These are phyloP conservation scores for Ranitomeya imitator DNA, from an alignment of 2,113 vertebrate species.

Conservation along the genomic window DNA sequence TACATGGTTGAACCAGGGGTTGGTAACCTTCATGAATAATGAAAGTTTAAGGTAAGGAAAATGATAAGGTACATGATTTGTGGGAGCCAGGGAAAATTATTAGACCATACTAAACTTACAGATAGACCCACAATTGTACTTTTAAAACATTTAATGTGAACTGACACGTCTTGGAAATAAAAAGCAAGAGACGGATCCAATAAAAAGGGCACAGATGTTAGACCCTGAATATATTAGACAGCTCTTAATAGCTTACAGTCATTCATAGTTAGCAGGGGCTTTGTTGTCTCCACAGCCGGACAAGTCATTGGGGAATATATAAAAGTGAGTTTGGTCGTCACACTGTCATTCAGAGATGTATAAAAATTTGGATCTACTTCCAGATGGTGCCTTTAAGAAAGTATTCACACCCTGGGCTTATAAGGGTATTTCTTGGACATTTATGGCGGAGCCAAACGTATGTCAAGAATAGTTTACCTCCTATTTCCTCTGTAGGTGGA, in stretches of 20 bases:
- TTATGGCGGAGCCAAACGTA: too few species aligned
- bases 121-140: slow-evolving; percentile 17
- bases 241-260: slow-evolving; percentile 37
- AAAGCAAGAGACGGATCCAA: slow-evolving; percentile 24
- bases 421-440: too few species aligned
- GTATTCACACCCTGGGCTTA: not conserved
- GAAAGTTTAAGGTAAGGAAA: slow-evolving; percentile 35
- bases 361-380: not conserved
- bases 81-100: slow-evolving; percentile 42
- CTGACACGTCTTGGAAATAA: slow-evolving; percentile 22
- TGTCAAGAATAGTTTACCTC: too few species aligned
- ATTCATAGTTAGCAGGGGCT: slow-evolving; percentile 13
- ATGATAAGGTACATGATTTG: slow-evolving; percentile 30
- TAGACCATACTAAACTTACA: slow-evolving; percentile 27
- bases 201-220: slow-evolving; percentile 39
- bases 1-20: slow-evolving; percentile 9
- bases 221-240: slow-evolving; percentile 28
- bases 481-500: too few species aligned
- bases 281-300: not conserved
- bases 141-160: slow-evolving; percentile 43
- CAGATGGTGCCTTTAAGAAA: not conserved
- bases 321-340: not conserved
- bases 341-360: not conserved
- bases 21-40: slow-evolving; percentile 45
- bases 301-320: not conserved